Percentiles rank a stretch among this genome's conserved stretches.
Evolutionary conservation across 2,113 vertebrate genomes (phyloP).

Genomic region (Phrynocephalus versicolor): DNA sequence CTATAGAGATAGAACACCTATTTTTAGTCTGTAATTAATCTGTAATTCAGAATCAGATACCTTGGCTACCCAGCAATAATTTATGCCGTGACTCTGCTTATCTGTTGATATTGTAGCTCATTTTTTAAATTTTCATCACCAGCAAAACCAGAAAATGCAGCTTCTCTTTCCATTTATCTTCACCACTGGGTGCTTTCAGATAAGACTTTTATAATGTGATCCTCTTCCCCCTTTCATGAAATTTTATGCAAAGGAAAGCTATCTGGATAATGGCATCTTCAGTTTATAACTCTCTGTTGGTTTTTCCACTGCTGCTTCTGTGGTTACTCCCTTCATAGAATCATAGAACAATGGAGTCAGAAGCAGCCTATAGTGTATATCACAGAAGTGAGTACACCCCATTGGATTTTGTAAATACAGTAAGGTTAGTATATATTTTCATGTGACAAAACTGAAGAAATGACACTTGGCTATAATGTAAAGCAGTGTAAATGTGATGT

Average conservation of each 20-base stretch:
- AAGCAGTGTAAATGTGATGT: too few relatives aligned
- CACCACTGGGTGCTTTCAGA: not conserved
- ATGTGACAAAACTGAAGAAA: too few relatives aligned
- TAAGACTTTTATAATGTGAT: not conserved
- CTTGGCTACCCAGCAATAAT: constrained; percentile 54
- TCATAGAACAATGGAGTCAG: too few relatives aligned
- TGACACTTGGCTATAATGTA: too few relatives aligned
- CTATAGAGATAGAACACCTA: constrained; percentile 62
- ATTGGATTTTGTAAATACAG: too few relatives aligned
- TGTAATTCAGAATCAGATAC: constrained; percentile 66
- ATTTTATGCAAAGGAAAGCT: not conserved
- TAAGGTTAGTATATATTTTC: too few relatives aligned
- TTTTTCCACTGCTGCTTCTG: not conserved
- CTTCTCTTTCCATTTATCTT: not conserved
- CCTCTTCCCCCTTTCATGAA: not conserved
- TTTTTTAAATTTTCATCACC: not conserved
- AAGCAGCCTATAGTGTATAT: too few relatives aligned
- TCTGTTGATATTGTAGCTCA: not conserved
- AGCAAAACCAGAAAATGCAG: not conserved
- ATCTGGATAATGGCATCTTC: not conserved
- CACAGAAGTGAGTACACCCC: too few relatives aligned
- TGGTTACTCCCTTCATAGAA: not conserved
- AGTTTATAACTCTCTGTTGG: not conserved
- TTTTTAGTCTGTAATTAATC: constrained; percentile 67
- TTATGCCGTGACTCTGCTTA: constrained; percentile 61